These are phyloP conservation scores for Baryphthengus martii DNA, from an alignment of 2,113 vertebrate species.

Conservation along the genomic window DNA sequence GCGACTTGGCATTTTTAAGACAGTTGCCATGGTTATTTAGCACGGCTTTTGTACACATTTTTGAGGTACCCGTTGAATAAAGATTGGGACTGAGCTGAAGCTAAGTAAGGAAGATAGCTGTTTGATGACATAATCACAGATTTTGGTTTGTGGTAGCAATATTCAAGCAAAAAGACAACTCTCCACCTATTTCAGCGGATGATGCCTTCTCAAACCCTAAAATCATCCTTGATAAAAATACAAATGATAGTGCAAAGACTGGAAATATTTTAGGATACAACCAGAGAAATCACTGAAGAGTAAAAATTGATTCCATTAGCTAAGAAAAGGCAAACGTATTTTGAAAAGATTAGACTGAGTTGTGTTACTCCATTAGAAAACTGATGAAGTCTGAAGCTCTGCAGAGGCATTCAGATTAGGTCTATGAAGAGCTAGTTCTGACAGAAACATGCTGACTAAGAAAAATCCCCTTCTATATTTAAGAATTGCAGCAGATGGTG, in stretches of 20 bases:
- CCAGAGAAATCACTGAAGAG: constrained; percentile 32
- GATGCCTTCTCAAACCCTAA: neutral
- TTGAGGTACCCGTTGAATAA: neutral
- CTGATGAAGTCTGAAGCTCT: constrained; percentile 9
- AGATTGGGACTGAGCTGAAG: neutral
- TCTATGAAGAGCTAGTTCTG: constrained; percentile 15
- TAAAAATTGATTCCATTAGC: constrained; percentile 36
- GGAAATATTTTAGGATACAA: constrained; percentile 10
- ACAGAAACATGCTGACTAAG: constrained; percentile 64
- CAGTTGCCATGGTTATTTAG: neutral
- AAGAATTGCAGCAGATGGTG: constrained; percentile 59
- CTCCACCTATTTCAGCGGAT: neutral
- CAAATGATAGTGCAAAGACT: neutral
- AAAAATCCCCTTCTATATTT: constrained; percentile 60
- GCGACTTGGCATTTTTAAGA: neutral
- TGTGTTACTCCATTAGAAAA: constrained; percentile 23
- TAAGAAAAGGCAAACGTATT: constrained; percentile 3
- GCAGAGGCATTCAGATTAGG: neutral
- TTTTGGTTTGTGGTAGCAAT: neutral
- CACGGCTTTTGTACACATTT: neutral
- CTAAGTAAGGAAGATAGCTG: neutral
- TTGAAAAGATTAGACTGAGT: neutral
- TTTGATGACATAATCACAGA: neutral
- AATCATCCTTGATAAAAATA: constrained; percentile 5
- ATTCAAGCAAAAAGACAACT: neutral